Conservation (phyloP, 2,113 vertebrate genomes). For the Rana temporaria region DNA sequence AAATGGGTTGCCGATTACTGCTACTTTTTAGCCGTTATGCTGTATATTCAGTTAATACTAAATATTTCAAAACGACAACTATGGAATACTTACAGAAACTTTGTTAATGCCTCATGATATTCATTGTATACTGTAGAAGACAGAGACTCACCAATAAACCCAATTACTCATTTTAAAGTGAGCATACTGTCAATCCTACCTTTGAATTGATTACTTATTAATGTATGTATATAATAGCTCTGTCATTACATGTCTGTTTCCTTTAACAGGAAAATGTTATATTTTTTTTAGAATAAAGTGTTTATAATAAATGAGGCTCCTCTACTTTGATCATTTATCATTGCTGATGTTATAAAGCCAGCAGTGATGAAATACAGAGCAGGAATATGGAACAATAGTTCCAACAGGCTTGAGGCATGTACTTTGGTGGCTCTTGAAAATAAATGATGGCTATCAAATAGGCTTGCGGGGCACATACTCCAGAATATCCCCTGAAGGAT, state of each 20-base stretch:
- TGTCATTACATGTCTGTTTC: neutral
- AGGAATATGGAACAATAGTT: conserved; percentile 23
- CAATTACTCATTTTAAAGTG: no score
- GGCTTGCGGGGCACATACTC: conserved; percentile 3
- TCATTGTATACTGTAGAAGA: no score
- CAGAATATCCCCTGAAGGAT: conserved; percentile 14
- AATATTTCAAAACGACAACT: no score
- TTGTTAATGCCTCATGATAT: no score
- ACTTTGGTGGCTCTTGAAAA: conserved; percentile 16
- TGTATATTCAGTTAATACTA: no score
- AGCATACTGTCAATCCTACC: no score
- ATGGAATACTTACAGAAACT: no score
- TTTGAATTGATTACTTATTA: no score
- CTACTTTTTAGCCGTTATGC: no score
- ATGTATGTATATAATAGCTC: no score
- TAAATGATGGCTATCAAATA: conserved; percentile 15
- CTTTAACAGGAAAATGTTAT: neutral
- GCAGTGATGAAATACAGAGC: conserved; percentile 6
- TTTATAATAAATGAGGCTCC: neutral
- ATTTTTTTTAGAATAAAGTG: neutral
- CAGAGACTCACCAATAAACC: no score
- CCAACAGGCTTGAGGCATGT: conserved; percentile 9
- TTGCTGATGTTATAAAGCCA: neutral
- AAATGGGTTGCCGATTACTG: no score
- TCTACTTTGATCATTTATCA: conserved; percentile 17